A percentile compares a stretch with the other conserved stretches of the same genome.
Evolutionary conservation across 2,797 vertebrate genomes (phyloP).

Genomic region (Chloroceryle inda): DNA sequence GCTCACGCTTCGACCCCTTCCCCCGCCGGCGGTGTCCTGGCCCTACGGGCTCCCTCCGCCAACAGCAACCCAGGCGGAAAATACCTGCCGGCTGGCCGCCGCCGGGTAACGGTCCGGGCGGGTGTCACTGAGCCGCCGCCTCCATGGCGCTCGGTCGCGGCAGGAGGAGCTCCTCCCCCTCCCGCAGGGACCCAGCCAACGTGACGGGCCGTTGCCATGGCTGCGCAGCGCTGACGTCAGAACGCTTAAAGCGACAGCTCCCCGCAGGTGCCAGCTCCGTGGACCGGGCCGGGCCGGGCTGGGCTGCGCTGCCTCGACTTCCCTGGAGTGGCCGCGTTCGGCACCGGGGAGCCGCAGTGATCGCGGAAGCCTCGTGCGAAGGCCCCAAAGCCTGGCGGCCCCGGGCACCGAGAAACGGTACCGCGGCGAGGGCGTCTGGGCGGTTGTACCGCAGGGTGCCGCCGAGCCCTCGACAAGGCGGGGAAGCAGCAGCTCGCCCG

Average conservation of each 20-base stretch:
- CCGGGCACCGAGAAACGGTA: background rate
- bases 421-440: background rate
- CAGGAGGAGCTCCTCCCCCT: slow-evolving; percentile 60
- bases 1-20: background rate
- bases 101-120: background rate
- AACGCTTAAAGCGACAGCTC: background rate
- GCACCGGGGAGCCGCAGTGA: no score
- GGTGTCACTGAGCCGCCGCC: slow-evolving; percentile 53
- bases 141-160: slow-evolving; percentile 52
- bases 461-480: background rate
- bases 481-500: background rate
- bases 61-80: background rate
- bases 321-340: no score
- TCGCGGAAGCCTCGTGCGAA: background rate
- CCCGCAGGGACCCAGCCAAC: slow-evolving; percentile 79
- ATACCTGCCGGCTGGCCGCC: background rate
- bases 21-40: no score
- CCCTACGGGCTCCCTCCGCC: background rate
- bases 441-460: no score
- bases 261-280: background rate
- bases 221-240: slow-evolving; percentile 82
- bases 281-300: no score
- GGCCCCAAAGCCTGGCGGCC: background rate
- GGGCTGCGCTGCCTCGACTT: no score
- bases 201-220: slow-evolving; percentile 85